A percentile compares a stretch with the other conserved stretches of the same genome.
Evolutionary conservation across 2,797 vertebrate genomes (phyloP).

Genomic region (Urophycis tenuis): DNA sequence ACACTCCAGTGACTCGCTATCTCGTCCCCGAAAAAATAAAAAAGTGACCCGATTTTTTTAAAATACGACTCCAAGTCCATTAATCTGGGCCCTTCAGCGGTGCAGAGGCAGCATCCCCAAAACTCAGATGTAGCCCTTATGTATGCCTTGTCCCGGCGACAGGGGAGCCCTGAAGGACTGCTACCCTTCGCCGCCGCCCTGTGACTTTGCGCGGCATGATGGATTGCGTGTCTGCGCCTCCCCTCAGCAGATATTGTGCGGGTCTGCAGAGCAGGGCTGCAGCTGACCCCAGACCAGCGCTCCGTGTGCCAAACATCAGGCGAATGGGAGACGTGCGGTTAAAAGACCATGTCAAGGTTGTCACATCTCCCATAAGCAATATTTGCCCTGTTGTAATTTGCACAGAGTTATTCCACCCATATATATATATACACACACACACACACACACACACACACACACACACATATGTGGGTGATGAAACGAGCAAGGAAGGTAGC

Average conservation of each 20-base stretch:
- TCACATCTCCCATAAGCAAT: slow-evolving; percentile 26
- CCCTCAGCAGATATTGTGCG: slow-evolving; percentile 60
- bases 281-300: not conserved
- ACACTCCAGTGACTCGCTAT: not conserved
- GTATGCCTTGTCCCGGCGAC: slow-evolving; percentile 36
- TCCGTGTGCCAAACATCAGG: not conserved
- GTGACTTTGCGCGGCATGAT: slow-evolving; percentile 68
- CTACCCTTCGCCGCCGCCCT: slow-evolving; percentile 60
- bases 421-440: slow-evolving; percentile 18
- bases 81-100: slow-evolving; percentile 42
- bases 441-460: slow-evolving; percentile 28
- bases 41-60: slow-evolving; percentile 9
- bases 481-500: not conserved
- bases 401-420: slow-evolving; percentile 40
- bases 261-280: slow-evolving; percentile 29
- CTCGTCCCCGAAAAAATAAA: slow-evolving; percentile 29
- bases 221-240: slow-evolving; percentile 60
- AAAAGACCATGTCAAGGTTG: not conserved
- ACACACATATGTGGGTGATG: not conserved
- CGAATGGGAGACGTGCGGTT: not conserved
- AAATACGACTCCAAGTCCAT: slow-evolving; percentile 42
- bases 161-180: slow-evolving; percentile 34
- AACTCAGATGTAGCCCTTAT: slow-evolving; percentile 30
- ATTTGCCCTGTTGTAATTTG: slow-evolving; percentile 36
- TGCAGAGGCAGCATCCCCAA: slow-evolving; percentile 27